Evolutionary conservation across 1,140 invertebrate genomes (phyloP).

Genomic region (Papilio aristodemus): DNA sequence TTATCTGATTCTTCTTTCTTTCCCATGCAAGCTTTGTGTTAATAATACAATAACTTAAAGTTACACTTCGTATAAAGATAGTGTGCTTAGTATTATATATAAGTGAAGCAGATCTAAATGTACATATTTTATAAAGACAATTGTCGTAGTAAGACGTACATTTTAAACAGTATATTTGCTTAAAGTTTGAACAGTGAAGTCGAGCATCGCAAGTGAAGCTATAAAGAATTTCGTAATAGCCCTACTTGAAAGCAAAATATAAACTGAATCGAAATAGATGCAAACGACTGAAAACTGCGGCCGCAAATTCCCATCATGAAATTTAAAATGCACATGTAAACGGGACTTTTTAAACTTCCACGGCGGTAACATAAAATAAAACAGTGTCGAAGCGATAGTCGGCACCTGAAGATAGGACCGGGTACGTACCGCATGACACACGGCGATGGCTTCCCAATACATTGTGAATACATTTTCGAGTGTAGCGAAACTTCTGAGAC

Average conservation of each 20-base stretch:
- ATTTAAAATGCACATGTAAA: conserved; percentile 37
- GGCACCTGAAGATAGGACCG: conserved; percentile 48
- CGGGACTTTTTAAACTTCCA: conserved; percentile 42
- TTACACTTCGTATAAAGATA: no score
- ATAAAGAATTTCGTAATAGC: conserved; percentile 30
- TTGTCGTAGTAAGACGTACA: not conserved
- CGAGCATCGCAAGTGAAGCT: not conserved
- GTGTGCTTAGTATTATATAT: no score
- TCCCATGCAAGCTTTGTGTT: no score
- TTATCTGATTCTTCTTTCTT: no score
- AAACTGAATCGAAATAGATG: conserved; percentile 9
- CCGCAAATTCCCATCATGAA: conserved; percentile 36
- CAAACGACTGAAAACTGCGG: conserved; percentile 11
- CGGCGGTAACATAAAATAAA: conserved; percentile 47
- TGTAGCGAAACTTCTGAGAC: conserved; percentile 29
- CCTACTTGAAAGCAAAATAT: conserved; percentile 25
- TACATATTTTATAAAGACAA: no score
- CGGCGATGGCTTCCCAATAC: conserved; percentile 61
- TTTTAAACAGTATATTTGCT: not conserved
- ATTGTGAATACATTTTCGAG: conserved; percentile 45
- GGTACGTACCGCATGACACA: conserved; percentile 44
- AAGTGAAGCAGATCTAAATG: no score
- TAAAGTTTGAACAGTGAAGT: not conserved
- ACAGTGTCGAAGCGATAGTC: conserved; percentile 44
- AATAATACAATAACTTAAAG: no score